Conservation (phyloP, 2,113 vertebrate species). For the Crotalus horridus region DNA sequence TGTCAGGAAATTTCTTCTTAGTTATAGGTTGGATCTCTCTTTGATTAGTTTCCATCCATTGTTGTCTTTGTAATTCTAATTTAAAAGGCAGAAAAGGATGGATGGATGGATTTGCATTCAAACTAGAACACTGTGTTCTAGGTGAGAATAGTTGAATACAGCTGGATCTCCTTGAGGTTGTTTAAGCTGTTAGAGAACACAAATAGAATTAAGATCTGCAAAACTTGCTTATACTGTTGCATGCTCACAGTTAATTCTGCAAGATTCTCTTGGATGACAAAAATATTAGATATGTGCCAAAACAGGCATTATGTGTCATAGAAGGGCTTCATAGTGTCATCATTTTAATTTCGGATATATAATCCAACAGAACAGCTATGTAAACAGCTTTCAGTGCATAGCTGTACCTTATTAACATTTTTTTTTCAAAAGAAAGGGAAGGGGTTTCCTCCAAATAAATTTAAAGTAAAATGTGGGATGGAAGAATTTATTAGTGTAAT, state of each 20-base stretch:
- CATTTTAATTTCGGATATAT: constrained; percentile 19
- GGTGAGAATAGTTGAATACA: neutral
- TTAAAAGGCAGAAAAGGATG: neutral
- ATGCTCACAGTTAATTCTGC: neutral
- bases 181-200: neutral
- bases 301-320: constrained; percentile 4
- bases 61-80: neutral
- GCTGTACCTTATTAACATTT: neutral
- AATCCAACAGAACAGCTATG: neutral
- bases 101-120: neutral
- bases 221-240: neutral
- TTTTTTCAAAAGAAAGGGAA: neutral
- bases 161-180: neutral
- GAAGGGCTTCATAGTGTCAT: constrained; percentile 16
- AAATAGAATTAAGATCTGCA: neutral
- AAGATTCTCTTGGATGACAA: neutral
- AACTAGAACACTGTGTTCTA: neutral
- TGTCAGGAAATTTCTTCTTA: neutral
- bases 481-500: neutral
- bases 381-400: neutral
- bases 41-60: neutral
- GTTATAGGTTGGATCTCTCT: neutral
- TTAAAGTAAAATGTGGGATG: neutral
- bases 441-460: neutral
- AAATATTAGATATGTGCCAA: neutral